These are phyloP conservation scores for Catocala fraxini DNA, from an alignment of 2,888 invertebrate genomes.

Conservation along the genomic window DNA sequence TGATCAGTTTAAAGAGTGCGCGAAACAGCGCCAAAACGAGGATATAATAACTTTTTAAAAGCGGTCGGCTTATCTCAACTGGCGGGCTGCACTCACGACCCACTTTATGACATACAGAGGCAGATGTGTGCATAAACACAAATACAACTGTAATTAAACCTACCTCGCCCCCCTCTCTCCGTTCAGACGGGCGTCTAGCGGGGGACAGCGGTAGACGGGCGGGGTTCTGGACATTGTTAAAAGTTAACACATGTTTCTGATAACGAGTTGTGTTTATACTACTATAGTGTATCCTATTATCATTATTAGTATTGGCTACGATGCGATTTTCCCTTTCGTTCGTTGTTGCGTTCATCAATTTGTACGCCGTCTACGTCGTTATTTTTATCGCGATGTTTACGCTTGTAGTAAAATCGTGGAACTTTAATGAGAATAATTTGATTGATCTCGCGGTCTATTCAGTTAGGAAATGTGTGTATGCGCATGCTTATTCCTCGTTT, in stretches of 20 bases:
- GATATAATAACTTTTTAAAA: conserved; percentile 63
- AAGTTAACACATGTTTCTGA: conserved; percentile 31
- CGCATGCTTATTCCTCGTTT: not conserved
- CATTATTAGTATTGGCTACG: conserved; percentile 37
- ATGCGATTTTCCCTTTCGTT: conserved; percentile 48
- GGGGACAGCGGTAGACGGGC: conserved; percentile 26
- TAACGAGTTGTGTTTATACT: conserved; percentile 24
- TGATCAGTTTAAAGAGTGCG: conserved; percentile 20
- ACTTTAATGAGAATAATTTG: conserved; percentile 48
- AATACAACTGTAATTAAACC: conserved; percentile 65
- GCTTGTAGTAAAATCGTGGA: conserved; percentile 14
- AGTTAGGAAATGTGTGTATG: conserved; percentile 1
- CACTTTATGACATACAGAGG: conserved; percentile 64
- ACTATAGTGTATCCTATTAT: conserved; percentile 38
- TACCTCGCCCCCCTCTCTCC: conserved; percentile 51
- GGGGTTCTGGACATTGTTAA: conserved; percentile 40
- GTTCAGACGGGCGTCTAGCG: conserved; percentile 45
- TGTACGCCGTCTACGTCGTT: conserved; percentile 36
- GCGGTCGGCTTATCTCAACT: conserved; percentile 67
- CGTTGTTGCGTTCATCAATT: conserved; percentile 32
- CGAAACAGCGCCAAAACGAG: conserved; percentile 49
- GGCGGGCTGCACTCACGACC: conserved; percentile 68
- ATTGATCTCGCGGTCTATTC: conserved; percentile 19
- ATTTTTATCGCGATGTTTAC: conserved; percentile 41
- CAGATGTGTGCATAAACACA: conserved; percentile 61